A percentile compares a stretch with the other conserved stretches of the same genome.
These are phyloP conservation scores for Semicossyphus pulcher DNA, from an alignment of 2,113 vertebrate genomes.

Conservation along the genomic window DNA sequence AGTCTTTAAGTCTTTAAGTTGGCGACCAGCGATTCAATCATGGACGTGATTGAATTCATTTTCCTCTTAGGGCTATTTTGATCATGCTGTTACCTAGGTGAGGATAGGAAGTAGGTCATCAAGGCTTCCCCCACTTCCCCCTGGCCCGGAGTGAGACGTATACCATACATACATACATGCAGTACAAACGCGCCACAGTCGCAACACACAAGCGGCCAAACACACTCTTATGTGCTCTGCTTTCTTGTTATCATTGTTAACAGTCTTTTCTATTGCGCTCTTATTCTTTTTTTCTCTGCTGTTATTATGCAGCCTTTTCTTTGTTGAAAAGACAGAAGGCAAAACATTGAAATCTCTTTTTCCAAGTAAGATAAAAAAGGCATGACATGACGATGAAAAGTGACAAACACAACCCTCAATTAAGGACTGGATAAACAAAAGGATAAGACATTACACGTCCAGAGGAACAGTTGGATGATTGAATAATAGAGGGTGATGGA, in stretches of 20 bases:
- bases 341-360: background rate
- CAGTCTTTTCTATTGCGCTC: too few relatives aligned
- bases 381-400: background rate
- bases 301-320: background rate
- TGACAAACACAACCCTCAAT: conserved; percentile 5
- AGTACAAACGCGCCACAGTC: background rate
- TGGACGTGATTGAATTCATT: conserved; percentile 4
- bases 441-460: background rate
- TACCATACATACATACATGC: conserved; percentile 10
- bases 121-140: conserved; percentile 26
- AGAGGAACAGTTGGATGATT: background rate
- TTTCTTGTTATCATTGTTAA: conserved; percentile 2
- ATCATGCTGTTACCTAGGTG: conserved; percentile 67
- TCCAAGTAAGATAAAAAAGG: background rate
- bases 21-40: background rate
- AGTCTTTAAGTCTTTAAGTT: background rate
- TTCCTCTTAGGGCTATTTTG: conserved; percentile 45
- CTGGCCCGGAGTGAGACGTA: conserved; percentile 30
- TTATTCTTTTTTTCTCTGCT: too few relatives aligned
- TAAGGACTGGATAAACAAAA: background rate
- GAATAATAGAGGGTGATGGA: background rate
- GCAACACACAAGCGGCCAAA: background rate
- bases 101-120: conserved; percentile 67
- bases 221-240: background rate
- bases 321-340: too few relatives aligned